Percentiles rank a stretch among this genome's conserved stretches.
These are phyloP conservation scores for Bombus confusus DNA, from an alignment of 1,140 invertebrate species.

Conservation along the genomic window DNA sequence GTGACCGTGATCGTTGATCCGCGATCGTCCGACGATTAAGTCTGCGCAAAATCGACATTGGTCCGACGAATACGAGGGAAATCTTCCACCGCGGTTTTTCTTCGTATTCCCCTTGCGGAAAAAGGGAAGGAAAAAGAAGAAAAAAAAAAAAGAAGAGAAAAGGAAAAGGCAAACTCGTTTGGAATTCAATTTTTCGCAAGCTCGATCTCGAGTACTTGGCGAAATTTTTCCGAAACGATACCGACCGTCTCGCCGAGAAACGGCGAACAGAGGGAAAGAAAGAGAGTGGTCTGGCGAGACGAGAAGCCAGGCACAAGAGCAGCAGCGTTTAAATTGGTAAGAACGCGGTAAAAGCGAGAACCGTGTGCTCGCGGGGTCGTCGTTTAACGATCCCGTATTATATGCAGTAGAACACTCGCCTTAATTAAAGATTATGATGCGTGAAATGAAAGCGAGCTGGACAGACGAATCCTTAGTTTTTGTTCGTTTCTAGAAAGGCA, in stretches of 20 bases:
- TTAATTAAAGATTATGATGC: slow-evolving; percentile 79
- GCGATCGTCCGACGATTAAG: neutral
- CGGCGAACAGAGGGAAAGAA: neutral
- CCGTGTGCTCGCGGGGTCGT: neutral
- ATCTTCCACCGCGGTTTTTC: too few species aligned
- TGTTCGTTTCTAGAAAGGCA: neutral
- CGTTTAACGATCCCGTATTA: slow-evolving; percentile 75
- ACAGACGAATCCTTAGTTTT: slow-evolving; percentile 44
- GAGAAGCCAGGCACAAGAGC: neutral
- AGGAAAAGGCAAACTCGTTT: neutral
- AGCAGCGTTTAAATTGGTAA: neutral
- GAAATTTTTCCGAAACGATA: neutral
- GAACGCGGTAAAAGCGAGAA: too few species aligned
- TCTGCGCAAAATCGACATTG: neutral
- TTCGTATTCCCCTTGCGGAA: neutral
- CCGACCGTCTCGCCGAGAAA: too few species aligned
- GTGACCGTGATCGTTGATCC: neutral
- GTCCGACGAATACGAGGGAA: neutral
- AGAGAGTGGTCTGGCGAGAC: neutral
- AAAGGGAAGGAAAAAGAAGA: rapidly evolving
- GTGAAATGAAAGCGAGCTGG: slow-evolving; percentile 74
- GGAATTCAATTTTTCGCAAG: neutral
- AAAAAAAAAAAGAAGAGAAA: neutral
- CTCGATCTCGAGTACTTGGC: neutral
- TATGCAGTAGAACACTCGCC: slow-evolving; percentile 71